Conservation (phyloP, 2,113 vertebrate species). For the Pogona vitticeps region DNA sequence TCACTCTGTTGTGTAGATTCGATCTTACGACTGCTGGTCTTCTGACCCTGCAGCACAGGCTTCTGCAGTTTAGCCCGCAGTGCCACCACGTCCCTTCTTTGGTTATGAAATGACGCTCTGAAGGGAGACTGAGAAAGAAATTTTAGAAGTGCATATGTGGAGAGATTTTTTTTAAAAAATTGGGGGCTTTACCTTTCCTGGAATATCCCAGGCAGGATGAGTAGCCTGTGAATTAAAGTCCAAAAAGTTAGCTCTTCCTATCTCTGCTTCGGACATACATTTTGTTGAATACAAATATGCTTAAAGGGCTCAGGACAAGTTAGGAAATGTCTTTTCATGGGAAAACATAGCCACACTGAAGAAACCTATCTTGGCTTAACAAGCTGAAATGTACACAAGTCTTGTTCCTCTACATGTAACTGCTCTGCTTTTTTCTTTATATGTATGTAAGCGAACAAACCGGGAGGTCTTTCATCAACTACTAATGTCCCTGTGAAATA, state of each 20-base stretch:
- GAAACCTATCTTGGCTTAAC: neutral
- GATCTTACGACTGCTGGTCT: too few relatives aligned
- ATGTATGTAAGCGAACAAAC: neutral
- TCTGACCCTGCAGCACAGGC: too few relatives aligned
- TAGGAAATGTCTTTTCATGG: neutral
- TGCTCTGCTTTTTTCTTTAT: neutral
- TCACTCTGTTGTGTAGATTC: too few relatives aligned
- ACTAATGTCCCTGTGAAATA: neutral
- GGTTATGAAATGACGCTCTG: neutral
- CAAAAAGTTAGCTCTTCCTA: too few relatives aligned
- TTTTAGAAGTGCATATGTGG: neutral
- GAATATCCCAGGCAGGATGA: too few relatives aligned
- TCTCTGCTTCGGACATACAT: too few relatives aligned
- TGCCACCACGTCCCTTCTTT: too few relatives aligned
- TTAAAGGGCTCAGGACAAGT: neutral
- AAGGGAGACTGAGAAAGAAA: neutral
- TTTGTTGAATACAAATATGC: neutral
- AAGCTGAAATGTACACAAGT: neutral
- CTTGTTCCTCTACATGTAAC: neutral
- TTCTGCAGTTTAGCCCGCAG: too few relatives aligned
- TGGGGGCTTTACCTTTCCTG: too few relatives aligned
- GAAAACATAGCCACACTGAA: neutral
- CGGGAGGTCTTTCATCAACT: neutral
- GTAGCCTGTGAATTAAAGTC: too few relatives aligned
- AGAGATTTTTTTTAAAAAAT: too few relatives aligned